Conservation (phyloP, 2,113 vertebrate species). For the Chionomys nivalis region DNA sequence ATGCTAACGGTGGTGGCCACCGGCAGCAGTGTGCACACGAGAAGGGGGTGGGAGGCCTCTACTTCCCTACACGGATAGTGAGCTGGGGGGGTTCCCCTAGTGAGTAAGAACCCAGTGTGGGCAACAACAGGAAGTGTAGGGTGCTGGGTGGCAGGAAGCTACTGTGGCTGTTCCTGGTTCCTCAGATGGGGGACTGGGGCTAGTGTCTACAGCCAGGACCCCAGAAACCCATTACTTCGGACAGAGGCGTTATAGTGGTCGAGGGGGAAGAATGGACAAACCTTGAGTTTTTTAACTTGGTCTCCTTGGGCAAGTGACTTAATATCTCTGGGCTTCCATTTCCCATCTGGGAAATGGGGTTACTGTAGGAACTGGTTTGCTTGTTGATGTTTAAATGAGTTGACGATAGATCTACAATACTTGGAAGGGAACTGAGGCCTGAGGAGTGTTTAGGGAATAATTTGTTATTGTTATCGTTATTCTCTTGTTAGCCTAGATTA, state of each 20-base stretch:
- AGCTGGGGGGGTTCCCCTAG: constrained; percentile 69
- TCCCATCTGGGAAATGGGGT: not conserved
- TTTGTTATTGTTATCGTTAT: not conserved
- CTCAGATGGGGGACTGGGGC: constrained; percentile 10
- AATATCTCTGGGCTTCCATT: not conserved
- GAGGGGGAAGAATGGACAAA: no score
- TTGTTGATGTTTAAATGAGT: not conserved
- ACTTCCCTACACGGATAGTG: constrained; percentile 74
- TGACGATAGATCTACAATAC: not conserved
- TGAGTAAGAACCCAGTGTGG: constrained; percentile 76
- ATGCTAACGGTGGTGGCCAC: constrained; percentile 63
- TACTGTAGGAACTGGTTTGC: not conserved
- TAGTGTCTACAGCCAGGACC: constrained; percentile 48
- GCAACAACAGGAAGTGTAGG: constrained; percentile 80
- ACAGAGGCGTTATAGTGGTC: no score
- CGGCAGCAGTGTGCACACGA: not conserved
- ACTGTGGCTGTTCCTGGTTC: constrained; percentile 61
- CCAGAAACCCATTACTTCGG: not conserved
- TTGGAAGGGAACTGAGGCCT: not conserved
- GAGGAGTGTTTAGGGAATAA: not conserved
- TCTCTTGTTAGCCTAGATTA: not conserved
- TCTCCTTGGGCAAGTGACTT: not conserved
- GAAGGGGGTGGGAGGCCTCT: constrained; percentile 61
- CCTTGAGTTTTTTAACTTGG: not conserved
- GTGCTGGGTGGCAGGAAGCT: constrained; percentile 79